A percentile compares a stretch with the other conserved stretches of the same genome.
Evolutionary conservation across 64 coral and sea anemone genomes (phyloP).

Genomic region (Montipora capricornis): DNA sequence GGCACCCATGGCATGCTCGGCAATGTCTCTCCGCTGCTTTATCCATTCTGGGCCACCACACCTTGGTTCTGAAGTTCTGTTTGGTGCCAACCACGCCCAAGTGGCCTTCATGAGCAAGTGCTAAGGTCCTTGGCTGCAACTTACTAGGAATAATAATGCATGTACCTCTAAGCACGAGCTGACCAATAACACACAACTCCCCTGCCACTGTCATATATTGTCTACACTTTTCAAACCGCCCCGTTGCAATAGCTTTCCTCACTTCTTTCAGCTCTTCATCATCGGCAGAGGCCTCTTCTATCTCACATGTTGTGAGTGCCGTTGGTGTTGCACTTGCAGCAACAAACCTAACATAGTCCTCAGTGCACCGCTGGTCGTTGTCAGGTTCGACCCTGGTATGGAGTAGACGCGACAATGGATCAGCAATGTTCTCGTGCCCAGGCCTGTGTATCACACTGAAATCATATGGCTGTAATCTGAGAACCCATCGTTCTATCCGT

Average conservation of each 20-base stretch:
- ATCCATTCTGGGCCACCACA: conserved; percentile 57
- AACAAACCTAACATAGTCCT: conserved; percentile 54
- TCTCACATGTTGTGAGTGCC: conserved; percentile 48
- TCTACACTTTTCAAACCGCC: conserved; percentile 40
- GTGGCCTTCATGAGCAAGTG: no score
- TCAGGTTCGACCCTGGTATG: not conserved
- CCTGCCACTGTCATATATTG: conserved; percentile 29
- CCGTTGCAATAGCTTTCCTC: conserved; percentile 30
- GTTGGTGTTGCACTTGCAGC: conserved; percentile 60
- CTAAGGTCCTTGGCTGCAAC: no score
- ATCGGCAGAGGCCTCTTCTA: conserved; percentile 41
- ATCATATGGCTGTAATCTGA: conserved; percentile 36
- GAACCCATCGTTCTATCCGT: conserved; percentile 32
- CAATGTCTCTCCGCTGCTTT: conserved; percentile 68
- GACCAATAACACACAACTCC: not conserved
- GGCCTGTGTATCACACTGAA: conserved; percentile 22
- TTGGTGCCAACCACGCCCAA: conserved; percentile 4
- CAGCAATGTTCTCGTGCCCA: conserved; percentile 25
- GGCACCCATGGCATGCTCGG: conserved; percentile 55
- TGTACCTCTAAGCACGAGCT: no score
- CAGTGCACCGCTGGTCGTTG: conserved; percentile 31
- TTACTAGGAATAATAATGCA: no score
- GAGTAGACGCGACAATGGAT: conserved; percentile 21
- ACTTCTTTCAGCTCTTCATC: conserved; percentile 60
- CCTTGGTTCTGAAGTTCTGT: conserved; percentile 67